phyloP scores from a whole-genome alignment of 1,140 invertebrate genomes.

The Nephotettix cincticeps region DNA sequence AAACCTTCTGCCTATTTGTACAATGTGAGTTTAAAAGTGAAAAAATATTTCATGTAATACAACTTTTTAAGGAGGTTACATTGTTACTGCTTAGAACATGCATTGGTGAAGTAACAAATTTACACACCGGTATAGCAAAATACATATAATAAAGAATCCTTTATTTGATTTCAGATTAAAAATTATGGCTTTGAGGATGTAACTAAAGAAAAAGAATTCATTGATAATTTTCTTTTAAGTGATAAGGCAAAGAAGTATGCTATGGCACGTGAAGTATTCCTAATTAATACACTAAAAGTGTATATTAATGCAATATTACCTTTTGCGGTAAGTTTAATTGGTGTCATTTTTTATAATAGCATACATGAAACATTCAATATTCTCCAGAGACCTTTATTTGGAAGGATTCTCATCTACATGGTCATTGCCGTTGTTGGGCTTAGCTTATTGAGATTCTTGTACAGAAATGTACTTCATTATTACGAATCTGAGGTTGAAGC shows the following conservation, averaged over 20 bases:
- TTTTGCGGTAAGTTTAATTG: slow-evolving; percentile 27
- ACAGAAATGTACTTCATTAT: slow-evolving; percentile 41
- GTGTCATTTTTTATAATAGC: slow-evolving; percentile 31
- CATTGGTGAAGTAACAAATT: no score
- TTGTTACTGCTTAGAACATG: no score
- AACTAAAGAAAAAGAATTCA: no score
- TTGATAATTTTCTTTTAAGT: slow-evolving; percentile 46
- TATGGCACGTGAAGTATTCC: slow-evolving; percentile 47
- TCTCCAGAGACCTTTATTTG: slow-evolving; percentile 30
- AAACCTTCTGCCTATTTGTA: no score
- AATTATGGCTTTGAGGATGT: no score
- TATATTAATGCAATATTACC: slow-evolving; percentile 27
- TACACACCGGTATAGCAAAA: no score
- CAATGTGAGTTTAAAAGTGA: no score
- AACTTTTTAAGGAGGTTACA: no score
- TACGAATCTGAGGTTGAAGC: slow-evolving; percentile 45
- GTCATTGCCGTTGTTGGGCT: slow-evolving; percentile 40
- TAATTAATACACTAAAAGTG: slow-evolving; percentile 33
- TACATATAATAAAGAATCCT: no score
- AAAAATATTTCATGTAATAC: no score
- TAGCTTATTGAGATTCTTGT: slow-evolving; percentile 42
- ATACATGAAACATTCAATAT: slow-evolving; percentile 39
- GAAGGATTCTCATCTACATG: slow-evolving; percentile 39
- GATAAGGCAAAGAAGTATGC: slow-evolving; percentile 51
- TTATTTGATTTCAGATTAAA: no score